These are phyloP conservation scores for Gnathonemus echidnorhynchus DNA, from an alignment of 2,113 vertebrate genomes.

Conservation along the genomic window DNA sequence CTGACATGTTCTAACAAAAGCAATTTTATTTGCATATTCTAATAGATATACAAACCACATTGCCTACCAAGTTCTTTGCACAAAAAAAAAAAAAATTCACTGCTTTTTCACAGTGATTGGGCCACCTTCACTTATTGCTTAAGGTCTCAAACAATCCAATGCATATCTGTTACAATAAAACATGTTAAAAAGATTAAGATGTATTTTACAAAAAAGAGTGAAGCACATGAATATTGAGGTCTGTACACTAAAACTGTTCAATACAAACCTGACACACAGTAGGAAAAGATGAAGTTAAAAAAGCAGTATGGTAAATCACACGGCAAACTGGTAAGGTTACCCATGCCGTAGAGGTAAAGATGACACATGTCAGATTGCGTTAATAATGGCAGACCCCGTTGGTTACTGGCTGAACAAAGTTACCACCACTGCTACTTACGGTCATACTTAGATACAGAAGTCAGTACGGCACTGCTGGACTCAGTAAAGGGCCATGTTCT, in stretches of 20 bases:
- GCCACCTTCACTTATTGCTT: conserved; percentile 6
- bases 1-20: not conserved
- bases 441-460: not conserved
- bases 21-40: conserved; percentile 4
- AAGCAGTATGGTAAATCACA: not conserved
- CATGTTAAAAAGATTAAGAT: not conserved
- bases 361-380: not conserved
- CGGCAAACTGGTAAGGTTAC: not conserved
- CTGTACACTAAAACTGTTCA: not conserved
- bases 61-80: not conserved
- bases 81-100: not conserved
- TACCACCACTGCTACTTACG: not conserved
- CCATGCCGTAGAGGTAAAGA: not conserved
- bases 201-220: not conserved
- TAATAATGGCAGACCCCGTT: not conserved
- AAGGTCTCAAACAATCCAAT: not conserved
- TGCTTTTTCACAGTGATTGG: not conserved
- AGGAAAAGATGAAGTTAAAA: not conserved
- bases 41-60: not conserved
- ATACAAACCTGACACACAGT: not conserved
- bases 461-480: not conserved
- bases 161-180: not conserved
- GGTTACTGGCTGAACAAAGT: not conserved
- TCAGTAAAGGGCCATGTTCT: not conserved
- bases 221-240: not conserved